Conservation (phyloP, 2,113 vertebrate genomes). For the Promerops cafer region DNA sequence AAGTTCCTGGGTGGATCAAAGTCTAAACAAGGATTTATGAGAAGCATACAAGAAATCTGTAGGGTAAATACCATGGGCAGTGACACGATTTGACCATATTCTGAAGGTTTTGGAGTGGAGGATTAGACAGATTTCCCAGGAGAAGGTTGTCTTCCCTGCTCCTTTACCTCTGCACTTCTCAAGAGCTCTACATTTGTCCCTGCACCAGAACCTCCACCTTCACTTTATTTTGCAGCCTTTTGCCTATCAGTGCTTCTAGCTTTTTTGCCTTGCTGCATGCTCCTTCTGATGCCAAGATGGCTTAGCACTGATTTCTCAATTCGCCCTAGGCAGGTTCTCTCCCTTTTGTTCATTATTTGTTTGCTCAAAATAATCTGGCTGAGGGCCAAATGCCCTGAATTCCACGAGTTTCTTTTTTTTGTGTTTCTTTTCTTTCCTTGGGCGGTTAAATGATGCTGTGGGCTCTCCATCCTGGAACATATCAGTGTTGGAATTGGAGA, state of each 20-base stretch:
- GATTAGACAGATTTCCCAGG: not conserved
- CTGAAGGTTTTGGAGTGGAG: not conserved
- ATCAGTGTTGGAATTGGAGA: not conserved
- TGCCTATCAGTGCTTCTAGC: not conserved
- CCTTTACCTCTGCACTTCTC: not conserved
- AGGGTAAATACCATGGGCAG: not conserved
- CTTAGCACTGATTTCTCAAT: not conserved
- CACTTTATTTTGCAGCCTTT: not conserved
- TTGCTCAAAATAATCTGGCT: not conserved
- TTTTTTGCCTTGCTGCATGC: not conserved
- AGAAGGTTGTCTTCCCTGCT: not conserved
- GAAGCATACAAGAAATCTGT: not conserved
- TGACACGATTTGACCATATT: not conserved
- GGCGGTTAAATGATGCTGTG: not conserved
- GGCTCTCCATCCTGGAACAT: not conserved
- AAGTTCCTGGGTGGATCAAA: slow-evolving; percentile 22
- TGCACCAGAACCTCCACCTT: not conserved
- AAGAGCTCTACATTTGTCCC: not conserved
- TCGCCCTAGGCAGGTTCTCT: not conserved
- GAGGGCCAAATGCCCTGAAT: not conserved
- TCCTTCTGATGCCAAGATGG: not conserved
- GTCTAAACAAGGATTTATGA: not conserved
- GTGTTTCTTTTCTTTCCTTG: not conserved
- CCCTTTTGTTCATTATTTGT: not conserved
- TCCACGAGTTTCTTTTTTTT: not conserved